Base-by-base conservation (phyloP, 1,140 invertebrate species). In the Lasioglossum albipes region DNA sequence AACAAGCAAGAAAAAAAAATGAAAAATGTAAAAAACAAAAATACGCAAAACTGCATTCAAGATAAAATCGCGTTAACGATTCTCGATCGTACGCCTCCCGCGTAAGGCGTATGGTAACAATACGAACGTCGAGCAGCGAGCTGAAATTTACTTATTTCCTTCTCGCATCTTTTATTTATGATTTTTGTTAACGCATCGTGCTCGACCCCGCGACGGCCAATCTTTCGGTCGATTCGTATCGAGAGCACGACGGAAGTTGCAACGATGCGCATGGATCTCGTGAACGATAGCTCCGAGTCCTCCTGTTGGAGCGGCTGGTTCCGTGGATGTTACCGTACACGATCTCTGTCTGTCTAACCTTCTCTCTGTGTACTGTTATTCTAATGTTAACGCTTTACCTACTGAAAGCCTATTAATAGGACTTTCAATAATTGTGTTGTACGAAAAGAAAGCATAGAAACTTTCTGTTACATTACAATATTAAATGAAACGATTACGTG, bases 141-240 rank as follows among this genome's bases (percentile, higher is more conserved):
- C 31, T 67, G 67, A 67, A 84, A 83, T 77, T 86, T 87, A 86
- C 85, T 84, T 84, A 87, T 75, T 69, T 9, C 74, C 62, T 67
- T 79, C 68, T 67, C 64, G 2, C 57, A 9, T 49, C 20, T 54
- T 68, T 78, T 80, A 75, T 85, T 83, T 88, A 77, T 85, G 54
- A 78, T 75, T 54, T 27, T 76, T 72, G 54, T 31, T 66, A 76
- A 73, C 74, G 77, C 59, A 49, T 84, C 71, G n/a, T 85, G 67
- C 75, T 57, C 81, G 75, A 73, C 68, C 49, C 70, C 72, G 18
- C 7, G 7, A 18, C 54, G 72, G 78, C 81, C 22, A 54, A 52
- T 86, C 52, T 74, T 64, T 59, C 12, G 27, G 69, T 42, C 76
- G 79, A 84, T 86, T 84, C 78, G 86, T 84, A 79, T 87, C 84